These are phyloP conservation scores for Drosophila colorata DNA, from an alignment of 2,888 invertebrate species.

Conservation along the genomic window DNA sequence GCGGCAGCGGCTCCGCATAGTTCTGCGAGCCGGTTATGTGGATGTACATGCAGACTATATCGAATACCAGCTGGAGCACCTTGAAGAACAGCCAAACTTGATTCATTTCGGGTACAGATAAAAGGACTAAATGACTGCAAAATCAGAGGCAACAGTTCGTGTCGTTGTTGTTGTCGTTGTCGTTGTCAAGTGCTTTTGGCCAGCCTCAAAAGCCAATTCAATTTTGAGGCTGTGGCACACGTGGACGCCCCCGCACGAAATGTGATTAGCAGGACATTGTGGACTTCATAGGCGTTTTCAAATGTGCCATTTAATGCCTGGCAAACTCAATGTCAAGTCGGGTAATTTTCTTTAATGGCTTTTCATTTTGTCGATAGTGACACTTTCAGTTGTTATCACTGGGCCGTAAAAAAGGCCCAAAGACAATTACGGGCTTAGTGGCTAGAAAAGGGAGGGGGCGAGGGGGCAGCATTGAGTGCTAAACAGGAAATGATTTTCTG, in stretches of 20 bases:
- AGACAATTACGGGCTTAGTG: constrained; percentile 61
- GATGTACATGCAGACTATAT: constrained; percentile 33
- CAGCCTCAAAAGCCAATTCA: constrained; percentile 56
- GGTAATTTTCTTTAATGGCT: constrained; percentile 80
- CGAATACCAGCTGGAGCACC: constrained; percentile 32
- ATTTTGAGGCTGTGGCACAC: constrained; percentile 41
- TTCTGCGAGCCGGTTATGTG: constrained; percentile 58
- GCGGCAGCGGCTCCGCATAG: constrained; percentile 59
- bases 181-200: constrained; percentile 20
- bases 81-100: constrained; percentile 67
- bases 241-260: constrained; percentile 36
- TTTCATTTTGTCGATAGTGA: constrained; percentile 79
- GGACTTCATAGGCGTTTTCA: constrained; percentile 28
- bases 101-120: constrained; percentile 53
- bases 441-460: neutral
- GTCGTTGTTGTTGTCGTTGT: constrained; percentile 3
- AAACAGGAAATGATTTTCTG: constrained; percentile 79
- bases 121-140: constrained; percentile 10
- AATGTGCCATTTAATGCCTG: constrained; percentile 68
- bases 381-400: constrained; percentile 77
- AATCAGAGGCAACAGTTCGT: constrained; percentile 18
- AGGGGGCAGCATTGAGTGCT: constrained; percentile 64
- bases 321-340: constrained; percentile 65
- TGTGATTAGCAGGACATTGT: constrained; percentile 70
- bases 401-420: constrained; percentile 73